Evolutionary conservation across 2,888 invertebrate genomes (phyloP), one percentile per base, ranked within the genome.

Genomic region (Harmothoe impar): DNA sequence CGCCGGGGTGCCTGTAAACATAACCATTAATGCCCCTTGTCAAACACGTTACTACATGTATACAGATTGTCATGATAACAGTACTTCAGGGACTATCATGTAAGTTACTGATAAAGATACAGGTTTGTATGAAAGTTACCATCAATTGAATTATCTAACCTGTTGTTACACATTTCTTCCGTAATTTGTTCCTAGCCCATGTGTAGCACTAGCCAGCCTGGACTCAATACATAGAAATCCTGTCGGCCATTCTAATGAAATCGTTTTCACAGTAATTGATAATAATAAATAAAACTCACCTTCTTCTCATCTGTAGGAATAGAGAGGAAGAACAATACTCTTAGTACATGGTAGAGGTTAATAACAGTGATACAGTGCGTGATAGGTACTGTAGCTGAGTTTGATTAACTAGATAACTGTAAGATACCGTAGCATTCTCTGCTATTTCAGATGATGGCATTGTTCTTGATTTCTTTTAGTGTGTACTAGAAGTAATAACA

Each of bases 271-370:
- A 7, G 3, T 43, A 10, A 10, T 43, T 43, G 43, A 72, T 1
- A n/a, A 72, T 29, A 29, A 29, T 25, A 7, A 29, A 29, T 25
- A 7, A 1, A 72, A 72, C 72, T 72, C 17, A 72, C 72, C 72
- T 72, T 72, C 72, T 72, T 72, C 25, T 72, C 72, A 15, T 72
- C 72, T 72, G 72, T 72, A 72, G 31, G 15, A 72, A 72, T 29
- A 72, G 25, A 72, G 25, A 25, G 31, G 29, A 20, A 62, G 62
- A n/a, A 15, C 62, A 62, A 62, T 5, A 62, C 3, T n/a, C n/a
- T 62, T 20, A 62, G 62, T 62, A 62, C 20, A 62, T 20, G 3
- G 20, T 62, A 62, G 15, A 62, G 62, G 20, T 1, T 20, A n/a
- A 62, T 62, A 3, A n/a, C 62, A 62, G 0, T 62, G 62, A n/a